These are phyloP conservation scores for Xestia c-nigrum DNA, from an alignment of 2,888 invertebrate genomes.

Conservation along the genomic window DNA sequence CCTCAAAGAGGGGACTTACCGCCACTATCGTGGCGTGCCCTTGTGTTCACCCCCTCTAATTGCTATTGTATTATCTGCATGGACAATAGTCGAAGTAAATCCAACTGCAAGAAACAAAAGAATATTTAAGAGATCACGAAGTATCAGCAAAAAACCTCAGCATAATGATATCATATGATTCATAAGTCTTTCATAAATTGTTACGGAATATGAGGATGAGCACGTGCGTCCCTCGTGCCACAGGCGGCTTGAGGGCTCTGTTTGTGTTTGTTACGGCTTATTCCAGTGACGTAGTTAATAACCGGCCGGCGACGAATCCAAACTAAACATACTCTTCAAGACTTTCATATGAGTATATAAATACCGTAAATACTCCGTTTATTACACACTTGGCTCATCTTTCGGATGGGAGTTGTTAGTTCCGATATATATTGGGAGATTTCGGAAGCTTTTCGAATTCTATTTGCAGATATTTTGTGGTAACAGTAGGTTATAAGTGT, in stretches of 20 bases:
- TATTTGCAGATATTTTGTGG: not conserved
- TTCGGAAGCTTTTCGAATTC: slow-evolving; percentile 7
- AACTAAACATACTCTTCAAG: slow-evolving; percentile 75
- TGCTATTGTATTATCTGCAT: too few relatives aligned
- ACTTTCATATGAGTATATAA: slow-evolving; percentile 47
- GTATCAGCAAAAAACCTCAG: not conserved
- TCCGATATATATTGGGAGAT: slow-evolving; percentile 5
- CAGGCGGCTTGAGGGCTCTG: slow-evolving; percentile 56
- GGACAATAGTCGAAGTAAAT: too few relatives aligned
- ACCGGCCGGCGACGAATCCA: slow-evolving; percentile 73
- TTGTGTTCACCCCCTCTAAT: too few relatives aligned
- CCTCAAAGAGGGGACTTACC: too few relatives aligned
- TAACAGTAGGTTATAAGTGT: not conserved
- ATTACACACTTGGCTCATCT: slow-evolving; percentile 21
- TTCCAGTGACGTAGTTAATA: slow-evolving; percentile 81
- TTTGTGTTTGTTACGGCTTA: slow-evolving; percentile 80
- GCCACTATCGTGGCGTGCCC: too few relatives aligned
- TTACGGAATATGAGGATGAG: slow-evolving; percentile 53
- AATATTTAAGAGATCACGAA: not conserved
- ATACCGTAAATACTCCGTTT: slow-evolving; percentile 43
- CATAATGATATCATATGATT: slow-evolving; percentile 28
- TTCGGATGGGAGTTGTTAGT: slow-evolving; percentile 11
- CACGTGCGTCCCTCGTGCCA: slow-evolving; percentile 64
- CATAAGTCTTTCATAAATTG: slow-evolving; percentile 36
- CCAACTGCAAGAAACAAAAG: too few relatives aligned